A percentile compares a stretch with the other conserved stretches of the same genome.
Conservation (phyloP, 1,140 invertebrate genomes). For the Anoplophora glabripennis region DNA sequence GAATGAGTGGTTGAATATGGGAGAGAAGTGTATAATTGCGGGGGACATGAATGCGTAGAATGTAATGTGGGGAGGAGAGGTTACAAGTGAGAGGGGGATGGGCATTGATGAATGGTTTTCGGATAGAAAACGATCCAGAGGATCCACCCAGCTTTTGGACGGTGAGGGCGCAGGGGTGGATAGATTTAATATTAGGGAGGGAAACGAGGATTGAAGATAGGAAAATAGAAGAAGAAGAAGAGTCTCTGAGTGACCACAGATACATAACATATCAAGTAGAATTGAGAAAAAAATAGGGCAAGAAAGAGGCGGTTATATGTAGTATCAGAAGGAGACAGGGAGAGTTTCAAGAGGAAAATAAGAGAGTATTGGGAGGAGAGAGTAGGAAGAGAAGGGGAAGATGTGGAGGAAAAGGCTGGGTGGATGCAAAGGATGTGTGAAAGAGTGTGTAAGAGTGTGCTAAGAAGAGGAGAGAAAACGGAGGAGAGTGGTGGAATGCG, state of each 20-base stretch:
- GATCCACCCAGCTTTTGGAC: background rate
- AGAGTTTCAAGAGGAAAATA: background rate
- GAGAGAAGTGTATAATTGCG: too few relatives aligned
- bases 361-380: background rate
- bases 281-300: background rate
- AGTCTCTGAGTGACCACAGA: slow-evolving; percentile 6
- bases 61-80: background rate
- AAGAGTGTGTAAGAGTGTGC: background rate
- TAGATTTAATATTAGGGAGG: background rate
- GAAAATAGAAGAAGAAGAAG: background rate
- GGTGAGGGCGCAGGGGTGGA: background rate
- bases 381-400: background rate
- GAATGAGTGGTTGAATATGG: background rate
- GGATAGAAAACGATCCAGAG: background rate
- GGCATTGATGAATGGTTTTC: background rate
- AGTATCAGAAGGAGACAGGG: too few relatives aligned
- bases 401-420: too few relatives aligned
- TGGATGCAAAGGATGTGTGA: background rate
- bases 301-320: background rate
- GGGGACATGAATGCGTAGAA: slow-evolving; percentile 11
- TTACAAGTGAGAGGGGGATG: background rate
- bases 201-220: background rate
- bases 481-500: background rate
- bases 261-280: background rate
- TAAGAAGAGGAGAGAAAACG: background rate